Evolutionary conservation across 1,140 invertebrate species (phyloP), one percentile per base, ranked within the genome.

Genomic region (Drosophila cardini): DNA sequence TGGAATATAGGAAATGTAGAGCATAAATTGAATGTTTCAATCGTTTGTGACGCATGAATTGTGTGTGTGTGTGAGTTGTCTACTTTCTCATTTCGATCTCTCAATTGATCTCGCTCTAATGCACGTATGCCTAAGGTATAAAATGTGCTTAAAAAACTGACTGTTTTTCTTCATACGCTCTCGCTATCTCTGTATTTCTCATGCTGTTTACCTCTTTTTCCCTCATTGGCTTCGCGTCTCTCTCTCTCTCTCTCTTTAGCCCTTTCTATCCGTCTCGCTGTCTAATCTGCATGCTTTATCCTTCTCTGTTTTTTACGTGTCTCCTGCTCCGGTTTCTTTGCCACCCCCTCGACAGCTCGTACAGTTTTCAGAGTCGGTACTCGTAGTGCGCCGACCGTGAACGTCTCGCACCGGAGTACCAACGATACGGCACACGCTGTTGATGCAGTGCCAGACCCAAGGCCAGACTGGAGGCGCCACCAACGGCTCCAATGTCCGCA

Each of bases 391-490:
- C 90, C 3, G 90, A 91, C 4, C 90, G 86, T 0, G 90, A 91
- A 11, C 90, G 90, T n/a, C 90, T 53, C n/a, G 90, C 85, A 11
- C 90, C 90, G 13, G 90, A 91, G 46, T 91, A 91, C 90, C 90
- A 91, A 43, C 90, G 90, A 76, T 91, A 91, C 1, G 90, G 90
- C 3, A 81, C 79, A 0, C 86, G 77, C 53, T 82, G 76, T 53
- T 90, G 80, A 21, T 89, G 84, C 45, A 79, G 21, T 0, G 67
- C 52, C 21, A 81, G 58, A 1, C 77, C 83, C 16, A 64, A 16
- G 6, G 57, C 69, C 40, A 72, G 48, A 56, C 64, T 16, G 48
- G 64, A 60, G 60, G 38, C 71, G 38, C 16, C 45, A 45, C 53
- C 43, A 13, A 43, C 61, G 16, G 30, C 52, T 4, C 72, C 76